These are phyloP conservation scores for Orbicella faveolata DNA, from an alignment of 64 coral and sea anemone species.

Conservation along the genomic window DNA sequence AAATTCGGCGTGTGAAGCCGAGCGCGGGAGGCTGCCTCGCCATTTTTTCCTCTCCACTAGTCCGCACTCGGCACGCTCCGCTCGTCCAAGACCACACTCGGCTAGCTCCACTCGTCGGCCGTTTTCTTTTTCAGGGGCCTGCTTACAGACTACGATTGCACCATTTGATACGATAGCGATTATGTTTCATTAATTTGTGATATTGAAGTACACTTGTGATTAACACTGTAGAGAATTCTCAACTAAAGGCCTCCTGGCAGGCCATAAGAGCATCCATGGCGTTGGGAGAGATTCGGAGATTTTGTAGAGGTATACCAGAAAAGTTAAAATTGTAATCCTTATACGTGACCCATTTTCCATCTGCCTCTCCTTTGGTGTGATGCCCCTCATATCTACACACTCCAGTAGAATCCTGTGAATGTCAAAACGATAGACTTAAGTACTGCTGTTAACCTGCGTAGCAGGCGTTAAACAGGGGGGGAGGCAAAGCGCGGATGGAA, in stretches of 20 bases:
- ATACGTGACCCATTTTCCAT: conserved; percentile 90
- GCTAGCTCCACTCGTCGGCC: no score
- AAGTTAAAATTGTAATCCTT: conserved; percentile 73
- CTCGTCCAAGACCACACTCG: no score
- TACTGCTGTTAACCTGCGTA: not conserved
- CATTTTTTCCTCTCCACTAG: no score
- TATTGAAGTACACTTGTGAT: not conserved
- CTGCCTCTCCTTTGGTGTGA: conserved; percentile 84
- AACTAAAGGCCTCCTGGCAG: conserved; percentile 66
- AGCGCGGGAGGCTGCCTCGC: no score
- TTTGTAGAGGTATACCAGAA: conserved; percentile 57
- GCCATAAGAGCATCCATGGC: conserved; percentile 95
- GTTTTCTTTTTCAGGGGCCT: no score
- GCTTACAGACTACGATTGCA: no score
- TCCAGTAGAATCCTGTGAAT: conserved; percentile 57
- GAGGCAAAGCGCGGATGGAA: no score
- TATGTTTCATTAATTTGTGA: not conserved
- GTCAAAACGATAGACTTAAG: not conserved
- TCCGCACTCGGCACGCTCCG: no score
- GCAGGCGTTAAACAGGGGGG: no score
- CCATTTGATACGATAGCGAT: not conserved
- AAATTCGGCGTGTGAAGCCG: no score
- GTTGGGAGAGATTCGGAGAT: conserved; percentile 88
- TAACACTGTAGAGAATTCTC: not conserved
- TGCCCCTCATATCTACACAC: conserved; percentile 72